Base-by-base conservation (phyloP, 1,140 invertebrate species). In the Trissolcus basalis region DNA sequence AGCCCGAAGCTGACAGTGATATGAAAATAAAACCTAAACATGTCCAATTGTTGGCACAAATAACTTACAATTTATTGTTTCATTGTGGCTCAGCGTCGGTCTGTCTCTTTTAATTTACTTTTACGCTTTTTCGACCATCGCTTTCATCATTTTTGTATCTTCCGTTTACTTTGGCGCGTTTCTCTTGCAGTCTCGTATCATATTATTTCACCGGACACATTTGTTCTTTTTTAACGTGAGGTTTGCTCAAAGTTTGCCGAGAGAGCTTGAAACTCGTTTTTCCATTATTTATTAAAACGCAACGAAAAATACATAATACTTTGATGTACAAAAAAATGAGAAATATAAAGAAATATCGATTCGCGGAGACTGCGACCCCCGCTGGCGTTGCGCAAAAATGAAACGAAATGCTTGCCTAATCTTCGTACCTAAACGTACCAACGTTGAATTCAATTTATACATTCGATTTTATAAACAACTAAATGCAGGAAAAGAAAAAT, bases 81-180 rank as follows among this genome's bases (percentile, higher is more conserved):
- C 27, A 58, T 58, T 51, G 63, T 53, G n/a, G 12, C 1, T 4
- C 3, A 53, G 54, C 41, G 47, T 47, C 41, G 50, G 32, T 54
- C 54, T 68, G 64, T 68, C 49, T 59, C 64, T 53, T 68, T 68
- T 51, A 59, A 68, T 68, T 53, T 32, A 59, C 64, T 68, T 68
- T 59, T 35, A 9, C 36, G 41, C 48, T 59, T 68, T 59, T 68
- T 68, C 45, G 64, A 36, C 11, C 55, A 11, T 3, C 36, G 47
- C 27, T 50, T 50, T 67, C 48, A n/a, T 48, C 39, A 41, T 51
- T 55, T 55, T 10, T 47, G 54, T 44, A 14, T 50, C 47, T 49
- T 67, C 45, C 48, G 54, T 58, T 67, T 67, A 67, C 47, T 67
- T 58, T 51, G 54, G 53, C 47, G 47, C 53, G 36, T 10, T 8